Conservation (phyloP, 2,797 vertebrate species). For the Gymnothorax javanicus region DNA sequence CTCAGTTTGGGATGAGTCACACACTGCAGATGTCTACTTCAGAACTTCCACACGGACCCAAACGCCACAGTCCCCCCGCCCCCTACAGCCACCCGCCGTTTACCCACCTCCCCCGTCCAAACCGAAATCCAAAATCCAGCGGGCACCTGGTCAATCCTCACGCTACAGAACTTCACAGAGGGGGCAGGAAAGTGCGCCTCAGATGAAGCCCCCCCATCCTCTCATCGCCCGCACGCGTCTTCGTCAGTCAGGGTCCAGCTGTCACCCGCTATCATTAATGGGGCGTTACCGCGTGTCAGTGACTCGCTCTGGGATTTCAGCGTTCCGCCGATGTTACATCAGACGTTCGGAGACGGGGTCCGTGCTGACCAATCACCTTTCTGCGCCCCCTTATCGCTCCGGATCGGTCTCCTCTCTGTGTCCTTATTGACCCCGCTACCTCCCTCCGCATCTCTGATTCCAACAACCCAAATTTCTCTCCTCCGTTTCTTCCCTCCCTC, state of each 20-base stretch:
- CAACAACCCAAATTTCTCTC: not conserved
- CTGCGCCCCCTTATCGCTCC: no score
- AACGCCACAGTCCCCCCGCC: not conserved
- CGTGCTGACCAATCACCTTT: no score
- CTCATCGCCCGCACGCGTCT: no score
- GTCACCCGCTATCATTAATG: no score
- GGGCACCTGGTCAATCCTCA: not conserved
- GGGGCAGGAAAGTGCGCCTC: not conserved
- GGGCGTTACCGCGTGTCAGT: no score
- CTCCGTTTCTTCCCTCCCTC: not conserved
- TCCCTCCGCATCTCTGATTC: not conserved
- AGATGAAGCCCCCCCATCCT: no score
- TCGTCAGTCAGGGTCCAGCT: no score
- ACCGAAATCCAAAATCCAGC: not conserved
- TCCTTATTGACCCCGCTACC: not conserved
- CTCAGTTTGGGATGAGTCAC: constrained; percentile 66
- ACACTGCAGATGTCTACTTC: constrained; percentile 67
- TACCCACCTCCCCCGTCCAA: not conserved
- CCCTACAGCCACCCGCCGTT: not conserved
- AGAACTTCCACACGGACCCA: not conserved
- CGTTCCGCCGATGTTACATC: no score
- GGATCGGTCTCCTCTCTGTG: not conserved
- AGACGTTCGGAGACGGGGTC: no score
- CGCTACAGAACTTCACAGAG: not conserved
- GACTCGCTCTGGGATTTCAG: no score